phyloP scores from a whole-genome alignment of 2,797 vertebrate species.

The Peromyscus nudipes region DNA sequence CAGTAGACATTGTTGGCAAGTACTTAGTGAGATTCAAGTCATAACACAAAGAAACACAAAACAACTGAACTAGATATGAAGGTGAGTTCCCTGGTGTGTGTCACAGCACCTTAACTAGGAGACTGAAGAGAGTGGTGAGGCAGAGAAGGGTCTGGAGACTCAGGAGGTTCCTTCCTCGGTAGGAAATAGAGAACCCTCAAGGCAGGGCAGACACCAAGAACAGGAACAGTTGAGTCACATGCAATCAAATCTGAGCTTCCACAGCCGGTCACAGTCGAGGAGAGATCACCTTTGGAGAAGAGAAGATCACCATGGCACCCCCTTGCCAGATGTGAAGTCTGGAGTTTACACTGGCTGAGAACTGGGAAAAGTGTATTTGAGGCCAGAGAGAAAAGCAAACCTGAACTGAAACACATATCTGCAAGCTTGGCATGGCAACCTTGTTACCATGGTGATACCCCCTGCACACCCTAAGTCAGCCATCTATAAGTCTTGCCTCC shows the following conservation, averaged over 20 bases:
- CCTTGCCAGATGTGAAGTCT: neutral
- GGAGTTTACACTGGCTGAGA: slow-evolving; percentile 22
- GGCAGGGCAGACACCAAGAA: neutral
- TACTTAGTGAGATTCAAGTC: neutral
- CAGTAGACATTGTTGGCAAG: neutral
- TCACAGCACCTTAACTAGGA: neutral
- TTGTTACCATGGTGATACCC: neutral
- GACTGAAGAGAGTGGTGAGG: neutral
- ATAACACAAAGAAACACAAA: neutral
- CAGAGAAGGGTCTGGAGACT: neutral
- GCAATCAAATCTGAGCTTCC: neutral
- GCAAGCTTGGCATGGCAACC: neutral
- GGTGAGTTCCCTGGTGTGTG: neutral
- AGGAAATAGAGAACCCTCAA: neutral
- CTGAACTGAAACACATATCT: neutral
- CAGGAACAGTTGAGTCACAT: neutral
- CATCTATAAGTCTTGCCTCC: neutral
- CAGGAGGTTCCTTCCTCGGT: neutral
- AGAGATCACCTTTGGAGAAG: neutral
- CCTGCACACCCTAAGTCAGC: neutral
- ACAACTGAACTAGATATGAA: neutral
- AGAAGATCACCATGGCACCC: neutral
- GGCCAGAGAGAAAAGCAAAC: neutral
- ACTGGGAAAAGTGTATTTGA: neutral
- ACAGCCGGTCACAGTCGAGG: neutral